Evolutionary conservation across 2,113 vertebrate species (phyloP), one percentile per base, ranked within the genome.

Genomic region (Pollimyrus isidori): DNA sequence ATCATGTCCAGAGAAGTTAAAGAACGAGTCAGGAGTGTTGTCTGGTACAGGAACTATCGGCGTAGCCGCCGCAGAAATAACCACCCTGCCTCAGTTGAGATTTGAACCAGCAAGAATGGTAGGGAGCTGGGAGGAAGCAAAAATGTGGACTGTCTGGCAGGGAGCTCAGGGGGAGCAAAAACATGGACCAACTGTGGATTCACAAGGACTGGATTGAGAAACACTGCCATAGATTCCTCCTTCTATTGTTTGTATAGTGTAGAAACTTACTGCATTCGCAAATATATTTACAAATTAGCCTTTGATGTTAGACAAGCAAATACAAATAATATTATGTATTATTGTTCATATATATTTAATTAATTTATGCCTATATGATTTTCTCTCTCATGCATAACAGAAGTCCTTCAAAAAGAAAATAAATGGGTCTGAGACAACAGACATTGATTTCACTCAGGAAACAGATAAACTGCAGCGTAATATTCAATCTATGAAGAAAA

Each of bases 1-100:
- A 98, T 99, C 0, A 97, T 99, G 84, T 99, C 98, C 23, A 99
- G 99, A 92, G 97, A 99, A 92, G 99, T 99, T 93, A 98, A 99
- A 91, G 98, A 98, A 7, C 93, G 98, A 88, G 98, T 99, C 87
- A 97, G 99, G 89, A 99, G 98, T 0, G 98, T 99, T 84, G 97
- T 99, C 88, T 93, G 98, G 35, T 99, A 99, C 92, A 95, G 98
- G 49, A 99, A 99, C 88, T 99, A 99, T 89, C 95, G 98, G 73
- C 95, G 98, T 26, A 99, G 98, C 0, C 93, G 98, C 58, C 95
- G 98, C 35, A 96, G 98, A 80, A 99, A 98, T 91, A 96, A 94
- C n/a, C 97, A 82, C 95, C 96, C 30, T 98, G 98, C 6, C 93
- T 99, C 89, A 98, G 93, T 91, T 97, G 97, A 52, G 97, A 94